Evolutionary conservation across 2,797 vertebrate genomes (phyloP).

Genomic region (Salmo trutta): DNA sequence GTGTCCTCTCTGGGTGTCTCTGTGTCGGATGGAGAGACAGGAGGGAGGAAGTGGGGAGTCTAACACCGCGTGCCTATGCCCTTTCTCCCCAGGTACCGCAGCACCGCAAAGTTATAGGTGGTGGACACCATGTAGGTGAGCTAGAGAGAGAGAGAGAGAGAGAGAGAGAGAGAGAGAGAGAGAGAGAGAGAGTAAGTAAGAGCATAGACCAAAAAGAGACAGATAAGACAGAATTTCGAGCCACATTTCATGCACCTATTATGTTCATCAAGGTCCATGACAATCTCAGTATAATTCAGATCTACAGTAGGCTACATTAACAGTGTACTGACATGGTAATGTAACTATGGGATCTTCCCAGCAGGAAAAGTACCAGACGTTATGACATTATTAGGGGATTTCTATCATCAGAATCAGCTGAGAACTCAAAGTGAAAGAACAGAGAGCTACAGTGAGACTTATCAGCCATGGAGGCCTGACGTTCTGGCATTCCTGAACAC

Average conservation of each 20-base stretch:
- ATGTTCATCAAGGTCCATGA: too few species aligned
- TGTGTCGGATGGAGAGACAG: conserved; percentile 48
- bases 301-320: too few species aligned
- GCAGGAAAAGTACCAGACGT: conserved; percentile 61
- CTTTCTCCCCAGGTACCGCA: conserved; percentile 95
- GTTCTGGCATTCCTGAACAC: conserved; percentile 73
- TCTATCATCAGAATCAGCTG: conserved; percentile 50
- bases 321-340: conserved; percentile 25
- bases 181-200: conserved; percentile 21
- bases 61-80: conserved; percentile 91
- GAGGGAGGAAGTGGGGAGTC: conserved; percentile 52
- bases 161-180: conserved; percentile 47
- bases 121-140: conserved; percentile 95
- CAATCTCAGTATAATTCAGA: too few species aligned
- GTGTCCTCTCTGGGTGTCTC: conserved; percentile 40
- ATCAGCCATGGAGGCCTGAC: conserved; percentile 68
- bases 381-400: conserved; percentile 56
- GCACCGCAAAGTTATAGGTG: conserved; percentile 98
- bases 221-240: not conserved
- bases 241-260: too few species aligned
- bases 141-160: conserved; percentile 73
- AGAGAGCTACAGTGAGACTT: conserved; percentile 64
- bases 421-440: conserved; percentile 45
- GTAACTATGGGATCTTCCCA: conserved; percentile 41
- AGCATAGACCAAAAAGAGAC: conserved; percentile 7